These are phyloP conservation scores for Craterocephalus amniculus DNA, from an alignment of 2,797 vertebrate species.

Conservation along the genomic window DNA sequence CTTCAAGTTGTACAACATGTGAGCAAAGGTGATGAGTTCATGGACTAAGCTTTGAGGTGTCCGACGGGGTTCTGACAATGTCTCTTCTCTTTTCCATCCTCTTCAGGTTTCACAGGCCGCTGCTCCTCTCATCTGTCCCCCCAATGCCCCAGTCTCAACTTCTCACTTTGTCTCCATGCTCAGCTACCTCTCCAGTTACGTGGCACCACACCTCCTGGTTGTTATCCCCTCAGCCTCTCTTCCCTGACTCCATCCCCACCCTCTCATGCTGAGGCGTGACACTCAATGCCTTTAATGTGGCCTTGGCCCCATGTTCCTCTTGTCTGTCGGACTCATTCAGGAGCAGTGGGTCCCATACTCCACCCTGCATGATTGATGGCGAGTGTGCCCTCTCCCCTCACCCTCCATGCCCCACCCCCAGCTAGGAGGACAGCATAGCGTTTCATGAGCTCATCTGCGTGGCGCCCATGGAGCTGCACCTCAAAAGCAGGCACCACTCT, in stretches of 20 bases:
- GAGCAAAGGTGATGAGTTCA: slow-evolving; percentile 70
- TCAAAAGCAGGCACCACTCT: slow-evolving; percentile 79
- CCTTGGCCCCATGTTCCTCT: slow-evolving; percentile 82
- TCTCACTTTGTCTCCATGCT: slow-evolving; percentile 81
- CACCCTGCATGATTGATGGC: slow-evolving; percentile 88
- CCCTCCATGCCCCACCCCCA: slow-evolving; percentile 74
- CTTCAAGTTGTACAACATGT: slow-evolving; percentile 54
- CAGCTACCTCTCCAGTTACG: slow-evolving; percentile 85
- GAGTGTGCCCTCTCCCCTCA: slow-evolving; percentile 82
- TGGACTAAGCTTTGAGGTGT: slow-evolving; percentile 49
- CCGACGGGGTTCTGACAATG: slow-evolving; percentile 45
- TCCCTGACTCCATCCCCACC: slow-evolving; percentile 59
- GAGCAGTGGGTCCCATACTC: slow-evolving; percentile 64
- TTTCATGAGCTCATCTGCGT: slow-evolving; percentile 89
- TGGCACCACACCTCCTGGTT: slow-evolving; percentile 90
- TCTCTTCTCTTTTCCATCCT: slow-evolving; percentile 59
- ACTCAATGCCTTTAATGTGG: slow-evolving; percentile 86
- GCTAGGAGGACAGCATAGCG: slow-evolving; percentile 82
- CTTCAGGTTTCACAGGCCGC: slow-evolving; percentile 77
- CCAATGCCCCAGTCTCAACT: slow-evolving; percentile 56
- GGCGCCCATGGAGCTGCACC: slow-evolving; percentile 88
- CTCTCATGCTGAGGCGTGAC: slow-evolving; percentile 74
- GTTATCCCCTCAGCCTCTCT: slow-evolving; percentile 84
- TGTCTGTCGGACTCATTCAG: slow-evolving; percentile 63
- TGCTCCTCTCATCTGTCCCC: slow-evolving; percentile 81